A percentile compares a stretch with the other conserved stretches of the same genome.
Evolutionary conservation across 2,888 invertebrate species (phyloP).

Genomic region (Automeris io): DNA sequence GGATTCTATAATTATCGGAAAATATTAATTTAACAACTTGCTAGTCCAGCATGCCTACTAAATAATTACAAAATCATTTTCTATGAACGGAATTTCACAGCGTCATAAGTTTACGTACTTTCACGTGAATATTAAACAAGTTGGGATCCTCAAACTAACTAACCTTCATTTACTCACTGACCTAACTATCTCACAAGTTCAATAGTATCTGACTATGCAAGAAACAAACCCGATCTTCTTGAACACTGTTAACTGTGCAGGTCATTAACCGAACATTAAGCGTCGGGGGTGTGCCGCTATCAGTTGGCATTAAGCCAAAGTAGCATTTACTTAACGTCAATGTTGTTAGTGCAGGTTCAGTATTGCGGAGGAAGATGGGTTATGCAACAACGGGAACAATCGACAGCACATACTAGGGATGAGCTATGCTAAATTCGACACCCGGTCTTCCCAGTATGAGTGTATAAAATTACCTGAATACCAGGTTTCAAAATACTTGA

Average conservation of each 20-base stretch:
- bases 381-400: not conserved
- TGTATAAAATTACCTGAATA: too few species aligned
- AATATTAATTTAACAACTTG: too few species aligned
- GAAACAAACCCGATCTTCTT: slow-evolving; percentile 10
- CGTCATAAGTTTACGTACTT: too few species aligned
- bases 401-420: too few species aligned
- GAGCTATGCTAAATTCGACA: too few species aligned
- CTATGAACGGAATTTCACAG: too few species aligned
- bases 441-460: too few species aligned
- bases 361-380: slow-evolving; percentile 4
- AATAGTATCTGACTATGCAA: slow-evolving; percentile 8
- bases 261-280: slow-evolving; percentile 63
- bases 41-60: too few species aligned
- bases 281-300: slow-evolving; percentile 49
- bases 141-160: too few species aligned
- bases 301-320: slow-evolving; percentile 63
- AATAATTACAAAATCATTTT: too few species aligned
- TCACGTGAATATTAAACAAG: too few species aligned
- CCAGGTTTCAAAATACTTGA: not conserved
- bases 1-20: too few species aligned
- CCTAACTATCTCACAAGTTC: not conserved
- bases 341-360: not conserved
- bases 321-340: slow-evolving; percentile 53
- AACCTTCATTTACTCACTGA: not conserved
- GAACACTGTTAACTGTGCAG: slow-evolving; percentile 47